Base-by-base conservation (phyloP, 2,113 vertebrate species). In the Toxotes jaculatrix region DNA sequence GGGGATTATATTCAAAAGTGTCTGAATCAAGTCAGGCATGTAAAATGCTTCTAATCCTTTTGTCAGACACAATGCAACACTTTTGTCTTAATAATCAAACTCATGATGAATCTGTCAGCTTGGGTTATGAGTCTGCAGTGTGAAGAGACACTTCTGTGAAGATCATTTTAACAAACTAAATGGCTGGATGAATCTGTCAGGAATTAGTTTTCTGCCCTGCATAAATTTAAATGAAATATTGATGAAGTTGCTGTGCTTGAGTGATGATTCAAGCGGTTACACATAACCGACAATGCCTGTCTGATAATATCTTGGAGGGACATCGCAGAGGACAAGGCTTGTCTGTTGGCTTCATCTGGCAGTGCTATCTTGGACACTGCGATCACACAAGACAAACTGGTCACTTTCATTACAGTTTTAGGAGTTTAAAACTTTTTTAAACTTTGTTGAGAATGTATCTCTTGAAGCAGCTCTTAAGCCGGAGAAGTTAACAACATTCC, bases 41-140 rank as follows among this genome's bases (percentile, higher is more conserved):
- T 79, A 80, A 85, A 89, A 85, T 61, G 55, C 68, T 65, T 84
- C 85, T 91, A 89, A 93, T 93, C 87, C 88, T 84, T 86, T 75
- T 74, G 75, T 88, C 80, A 92, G 92, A 89, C 89, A 85, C 84
- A 79, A 88, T 19, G 57, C 79, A 68, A 61, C 66, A 73, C 87
- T 77, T 85, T 85, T 77, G 82, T 83, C 66, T 85, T 78, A 64
- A 84, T 76, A 74, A 73, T 77, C 67, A 73, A 83, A 82, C 84
- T 75, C 16, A 4, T 53, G 66, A 87, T 71, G 74, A 79, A 86
- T 85, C 74, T 83, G 81, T 87, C 79, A 60, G 84, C 67, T 67
- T 56, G 53, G 27, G 59, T 79, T 87, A 71, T 47, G 83, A 51
- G 72, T 76, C 27, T 14, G 53, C 3, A 13, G 17, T 4, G 14